Conservation (phyloP, 2,797 vertebrate genomes). For the Loriculus beryllinus region DNA sequence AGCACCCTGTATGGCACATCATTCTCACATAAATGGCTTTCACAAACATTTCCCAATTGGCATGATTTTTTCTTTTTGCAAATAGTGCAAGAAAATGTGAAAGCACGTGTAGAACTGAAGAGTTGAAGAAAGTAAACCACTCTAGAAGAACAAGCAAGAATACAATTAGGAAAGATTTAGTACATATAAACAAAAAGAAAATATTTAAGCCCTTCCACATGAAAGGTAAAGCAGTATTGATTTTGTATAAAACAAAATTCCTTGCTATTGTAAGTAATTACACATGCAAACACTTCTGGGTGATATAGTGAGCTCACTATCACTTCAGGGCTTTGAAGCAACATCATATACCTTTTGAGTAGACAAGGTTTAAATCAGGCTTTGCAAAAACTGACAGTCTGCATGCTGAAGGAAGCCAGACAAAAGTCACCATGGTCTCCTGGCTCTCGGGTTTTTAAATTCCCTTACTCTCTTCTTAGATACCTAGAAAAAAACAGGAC, state of each 20-base stretch:
- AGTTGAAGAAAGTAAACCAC: neutral
- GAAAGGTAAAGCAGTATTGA: neutral
- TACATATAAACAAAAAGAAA: neutral
- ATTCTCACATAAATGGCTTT: neutral
- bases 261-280: neutral
- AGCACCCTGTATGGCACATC: neutral
- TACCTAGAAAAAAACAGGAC: no score
- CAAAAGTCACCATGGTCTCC: neutral
- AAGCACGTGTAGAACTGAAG: neutral
- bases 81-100: neutral
- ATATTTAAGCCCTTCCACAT: neutral
- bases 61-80: neutral
- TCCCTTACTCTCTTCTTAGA: neutral
- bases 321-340: neutral
- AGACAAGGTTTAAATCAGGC: neutral
- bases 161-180: neutral
- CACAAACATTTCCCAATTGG: neutral
- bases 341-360: neutral
- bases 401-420: neutral
- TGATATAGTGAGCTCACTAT: neutral
- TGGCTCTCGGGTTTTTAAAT: neutral
- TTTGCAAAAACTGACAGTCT: neutral
- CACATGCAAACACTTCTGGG: neutral
- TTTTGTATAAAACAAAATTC: neutral
- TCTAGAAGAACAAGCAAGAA: neutral